Conservation (phyloP, 2,113 vertebrate genomes). For the Myotis brandtii region DNA sequence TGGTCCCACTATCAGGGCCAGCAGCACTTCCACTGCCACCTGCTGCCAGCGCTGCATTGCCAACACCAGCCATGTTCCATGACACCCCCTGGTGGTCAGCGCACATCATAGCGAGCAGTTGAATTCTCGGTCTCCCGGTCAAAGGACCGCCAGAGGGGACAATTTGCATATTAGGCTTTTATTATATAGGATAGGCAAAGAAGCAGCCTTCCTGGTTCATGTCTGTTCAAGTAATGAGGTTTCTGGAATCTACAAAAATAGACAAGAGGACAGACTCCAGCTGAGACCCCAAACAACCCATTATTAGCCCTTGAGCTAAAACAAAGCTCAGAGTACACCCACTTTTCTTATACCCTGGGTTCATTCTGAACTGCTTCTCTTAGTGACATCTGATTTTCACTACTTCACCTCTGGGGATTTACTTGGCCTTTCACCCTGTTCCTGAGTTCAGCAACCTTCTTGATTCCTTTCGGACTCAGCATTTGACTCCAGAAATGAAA, state of each 20-base stretch:
- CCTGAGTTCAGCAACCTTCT: constrained; percentile 64
- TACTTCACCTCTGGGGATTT: background rate
- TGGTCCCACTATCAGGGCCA: too few relatives aligned
- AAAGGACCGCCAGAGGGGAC: too few relatives aligned
- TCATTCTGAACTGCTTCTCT: constrained; percentile 51
- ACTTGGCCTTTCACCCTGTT: background rate
- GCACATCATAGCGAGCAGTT: too few relatives aligned
- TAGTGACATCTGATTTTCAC: constrained; percentile 45
- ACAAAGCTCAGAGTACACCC: constrained; percentile 3
- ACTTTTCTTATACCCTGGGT: constrained; percentile 17
- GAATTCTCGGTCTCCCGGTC: too few relatives aligned
- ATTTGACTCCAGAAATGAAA: constrained; percentile 71
- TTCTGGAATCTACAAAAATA: constrained; percentile 68
- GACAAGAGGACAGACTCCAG: constrained; percentile 39
- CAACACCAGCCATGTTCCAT: too few relatives aligned
- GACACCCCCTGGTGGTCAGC: too few relatives aligned
- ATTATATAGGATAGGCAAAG: constrained; percentile 44
- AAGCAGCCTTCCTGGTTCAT: constrained; percentile 21
- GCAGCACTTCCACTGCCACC: too few relatives aligned
- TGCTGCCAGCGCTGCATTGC: too few relatives aligned
- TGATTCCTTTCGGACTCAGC: constrained; percentile 80
- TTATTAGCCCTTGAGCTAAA: constrained; percentile 20
- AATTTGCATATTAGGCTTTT: background rate
- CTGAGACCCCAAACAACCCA: constrained; percentile 45
- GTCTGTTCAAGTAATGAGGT: constrained; percentile 53